Evolutionary conservation across 1,140 invertebrate species (phyloP), one percentile per base, ranked within the genome.

Genomic region (Adelges cooleyi): DNA sequence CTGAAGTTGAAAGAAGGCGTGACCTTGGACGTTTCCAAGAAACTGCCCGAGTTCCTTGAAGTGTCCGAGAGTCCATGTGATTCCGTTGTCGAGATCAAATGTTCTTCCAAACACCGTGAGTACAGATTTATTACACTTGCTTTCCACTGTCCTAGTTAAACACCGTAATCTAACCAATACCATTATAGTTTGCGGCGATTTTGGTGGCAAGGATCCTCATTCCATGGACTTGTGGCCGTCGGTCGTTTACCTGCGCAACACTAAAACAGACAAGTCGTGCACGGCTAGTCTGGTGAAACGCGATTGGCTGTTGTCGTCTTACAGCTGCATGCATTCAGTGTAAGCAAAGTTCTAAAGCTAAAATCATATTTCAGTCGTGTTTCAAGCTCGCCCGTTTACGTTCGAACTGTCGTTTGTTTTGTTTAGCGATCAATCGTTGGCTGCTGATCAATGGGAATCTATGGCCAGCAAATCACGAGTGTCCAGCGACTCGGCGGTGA

Each of bases 211-310:
- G 29, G 40, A 66, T 27, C 79, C 75, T 48, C 70, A 71, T 51
- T 76, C 78, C 27, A 75, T 74, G 27, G 73, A 75, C 68, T 74
- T 77, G 68, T 82, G 80, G 81, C 76, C 80, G 1, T 81, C 79
- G 51, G 77, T 83, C 9, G 77, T 75, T 23, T 69, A 81, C 3
- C 67, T 83, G 3, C 80, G 78, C 49, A 77, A 81, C 70, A 71
- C 74, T 10, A 78, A 77, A 70, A 72, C 72, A 48, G 78, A 80
- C 36, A 73, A 77, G 25, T 75, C 78, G 66, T 83, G 81, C 68
- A 82, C 82, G 6, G 78, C 80, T 6, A 81, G 77, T 65, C 72
- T 83, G n/a, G 68, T 84, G 18, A 75, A 79, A 46, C 81, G 81
- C 2, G 75, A 76, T 69, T 81, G 82, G 76, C 75, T 77, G 17